phyloP scores from a whole-genome alignment of 2,888 invertebrate species.

The Acrobasis suavella region DNA sequence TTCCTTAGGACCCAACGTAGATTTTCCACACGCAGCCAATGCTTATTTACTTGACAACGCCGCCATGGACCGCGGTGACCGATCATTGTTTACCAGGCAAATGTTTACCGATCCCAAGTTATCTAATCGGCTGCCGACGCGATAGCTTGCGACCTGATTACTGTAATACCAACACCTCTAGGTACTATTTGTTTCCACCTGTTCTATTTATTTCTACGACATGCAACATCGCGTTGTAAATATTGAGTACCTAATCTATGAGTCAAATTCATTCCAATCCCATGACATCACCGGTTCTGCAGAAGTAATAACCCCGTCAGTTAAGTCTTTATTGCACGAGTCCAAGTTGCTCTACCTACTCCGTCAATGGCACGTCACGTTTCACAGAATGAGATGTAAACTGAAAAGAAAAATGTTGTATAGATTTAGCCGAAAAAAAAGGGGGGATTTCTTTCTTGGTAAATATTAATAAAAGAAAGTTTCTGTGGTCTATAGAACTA shows the following conservation, averaged over 20 bases:
- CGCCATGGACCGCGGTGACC: conserved; percentile 32
- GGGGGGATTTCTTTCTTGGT: too few relatives aligned
- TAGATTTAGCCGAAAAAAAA: too few relatives aligned
- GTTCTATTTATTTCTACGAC: conserved; percentile 57
- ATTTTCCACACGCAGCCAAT: background rate
- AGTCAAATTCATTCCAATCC: conserved; percentile 17
- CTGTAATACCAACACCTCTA: conserved; percentile 61
- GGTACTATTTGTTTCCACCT: conserved; percentile 64
- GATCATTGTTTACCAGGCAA: conserved; percentile 69
- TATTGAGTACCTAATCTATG: conserved; percentile 11
- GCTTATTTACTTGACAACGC: background rate
- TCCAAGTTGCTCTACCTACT: too few relatives aligned
- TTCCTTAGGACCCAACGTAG: background rate
- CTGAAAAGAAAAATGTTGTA: too few relatives aligned
- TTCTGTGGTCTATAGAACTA: too few relatives aligned
- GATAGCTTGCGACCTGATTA: conserved; percentile 79
- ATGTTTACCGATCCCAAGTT: conserved; percentile 66
- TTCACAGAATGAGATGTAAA: too few relatives aligned
- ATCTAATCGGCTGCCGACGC: conserved; percentile 76
- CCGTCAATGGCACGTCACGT: too few relatives aligned
- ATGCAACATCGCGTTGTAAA: conserved; percentile 1
- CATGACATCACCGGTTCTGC: background rate
- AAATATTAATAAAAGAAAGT: too few relatives aligned
- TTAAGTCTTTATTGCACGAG: too few relatives aligned
- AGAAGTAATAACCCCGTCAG: too few relatives aligned